Conservation (phyloP, 2,888 invertebrate species). For the Aricia artaxerxes region DNA sequence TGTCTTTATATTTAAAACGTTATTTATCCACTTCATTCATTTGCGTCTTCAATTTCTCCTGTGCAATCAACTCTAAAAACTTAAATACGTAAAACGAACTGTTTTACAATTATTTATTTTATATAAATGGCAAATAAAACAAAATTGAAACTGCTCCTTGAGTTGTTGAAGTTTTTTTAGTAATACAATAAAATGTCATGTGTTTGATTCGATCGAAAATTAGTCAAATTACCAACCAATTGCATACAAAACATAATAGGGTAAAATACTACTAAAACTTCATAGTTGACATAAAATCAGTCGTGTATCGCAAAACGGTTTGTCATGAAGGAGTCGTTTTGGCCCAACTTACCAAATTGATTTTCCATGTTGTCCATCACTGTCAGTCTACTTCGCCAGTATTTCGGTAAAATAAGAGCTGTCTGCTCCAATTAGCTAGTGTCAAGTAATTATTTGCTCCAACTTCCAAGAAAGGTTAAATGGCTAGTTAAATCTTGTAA, state of each 20-base stretch:
- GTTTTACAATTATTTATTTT: background rate
- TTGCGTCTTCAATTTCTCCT: too few relatives aligned
- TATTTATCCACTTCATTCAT: too few relatives aligned
- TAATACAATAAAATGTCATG: too few relatives aligned
- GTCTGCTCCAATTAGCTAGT: background rate
- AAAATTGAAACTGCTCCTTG: background rate
- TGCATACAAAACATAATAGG: too few relatives aligned
- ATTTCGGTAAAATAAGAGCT: background rate
- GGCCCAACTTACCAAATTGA: background rate
- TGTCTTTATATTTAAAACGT: too few relatives aligned
- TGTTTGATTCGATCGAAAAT: too few relatives aligned
- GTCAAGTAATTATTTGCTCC: constrained; percentile 6
- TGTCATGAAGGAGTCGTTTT: background rate
- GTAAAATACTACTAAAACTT: too few relatives aligned
- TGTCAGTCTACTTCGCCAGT: background rate
- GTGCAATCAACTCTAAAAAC: background rate
- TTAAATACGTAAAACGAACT: background rate
- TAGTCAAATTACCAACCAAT: too few relatives aligned
- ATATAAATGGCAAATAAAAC: background rate
- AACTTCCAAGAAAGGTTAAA: background rate
- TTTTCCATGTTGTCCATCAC: constrained; percentile 10
- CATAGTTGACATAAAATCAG: background rate
- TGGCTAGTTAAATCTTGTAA: background rate
- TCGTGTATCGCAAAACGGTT: background rate
- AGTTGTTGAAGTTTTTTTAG: too few relatives aligned